Evolutionary conservation across 2,113 vertebrate species (phyloP).

Genomic region (Laticauda colubrina): DNA sequence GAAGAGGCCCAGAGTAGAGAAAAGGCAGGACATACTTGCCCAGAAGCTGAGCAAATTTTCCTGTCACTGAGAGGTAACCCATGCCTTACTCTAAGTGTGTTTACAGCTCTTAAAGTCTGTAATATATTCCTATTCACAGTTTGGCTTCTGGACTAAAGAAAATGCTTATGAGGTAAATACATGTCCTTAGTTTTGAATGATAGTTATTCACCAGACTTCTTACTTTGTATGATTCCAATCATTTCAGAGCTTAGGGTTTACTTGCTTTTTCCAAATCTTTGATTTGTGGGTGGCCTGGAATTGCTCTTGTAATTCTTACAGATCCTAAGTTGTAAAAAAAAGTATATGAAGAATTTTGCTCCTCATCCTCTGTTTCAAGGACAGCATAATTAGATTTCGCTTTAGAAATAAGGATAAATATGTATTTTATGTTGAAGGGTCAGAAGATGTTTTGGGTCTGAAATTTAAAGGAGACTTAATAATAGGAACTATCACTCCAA

Average conservation of each 20-base stretch:
- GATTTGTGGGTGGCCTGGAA: background rate
- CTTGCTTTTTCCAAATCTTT: background rate
- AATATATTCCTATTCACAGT: background rate
- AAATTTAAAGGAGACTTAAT: background rate
- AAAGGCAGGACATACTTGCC: background rate
- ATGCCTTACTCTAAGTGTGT: background rate
- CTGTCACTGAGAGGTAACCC: background rate
- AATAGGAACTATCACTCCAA: constrained; percentile 22
- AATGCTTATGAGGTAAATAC: background rate
- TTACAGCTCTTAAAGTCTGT: background rate
- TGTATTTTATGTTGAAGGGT: background rate
- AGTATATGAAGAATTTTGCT: background rate
- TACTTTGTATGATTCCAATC: background rate
- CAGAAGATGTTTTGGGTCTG: background rate
- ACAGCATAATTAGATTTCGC: background rate
- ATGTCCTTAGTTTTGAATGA: background rate
- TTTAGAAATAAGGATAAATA: background rate
- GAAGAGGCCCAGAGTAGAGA: background rate
- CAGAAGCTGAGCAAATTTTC: background rate
- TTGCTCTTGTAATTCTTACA: background rate
- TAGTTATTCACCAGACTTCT: background rate
- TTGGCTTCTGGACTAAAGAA: background rate
- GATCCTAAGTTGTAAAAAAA: background rate
- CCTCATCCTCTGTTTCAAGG: background rate
- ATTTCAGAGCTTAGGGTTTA: background rate